phyloP scores from a whole-genome alignment of 2,888 invertebrate genomes.

The Brassicogethes aeneus region DNA sequence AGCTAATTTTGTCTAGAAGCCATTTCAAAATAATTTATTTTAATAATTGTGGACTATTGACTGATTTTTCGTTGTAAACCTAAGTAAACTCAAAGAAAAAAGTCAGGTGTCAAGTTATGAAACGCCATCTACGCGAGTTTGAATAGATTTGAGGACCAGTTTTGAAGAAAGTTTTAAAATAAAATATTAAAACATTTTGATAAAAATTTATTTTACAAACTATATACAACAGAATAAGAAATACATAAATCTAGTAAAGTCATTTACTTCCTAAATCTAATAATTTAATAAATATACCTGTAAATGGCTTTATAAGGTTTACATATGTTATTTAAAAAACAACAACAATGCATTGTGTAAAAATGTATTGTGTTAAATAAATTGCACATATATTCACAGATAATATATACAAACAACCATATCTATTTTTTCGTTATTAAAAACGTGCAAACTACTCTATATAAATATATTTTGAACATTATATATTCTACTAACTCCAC shows the following conservation, averaged over 20 bases:
- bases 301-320: slow-evolving; percentile 1
- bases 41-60: no score
- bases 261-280: neutral
- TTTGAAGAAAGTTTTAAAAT: no score
- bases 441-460: slow-evolving; percentile 10
- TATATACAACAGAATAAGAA: slow-evolving; percentile 1
- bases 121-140: no score
- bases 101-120: no score
- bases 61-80: no score
- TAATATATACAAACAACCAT: slow-evolving; percentile 9
- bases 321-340: slow-evolving; percentile 4
- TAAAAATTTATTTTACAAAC: slow-evolving; percentile 2
- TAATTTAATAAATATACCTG: neutral
- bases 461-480: slow-evolving; percentile 11
- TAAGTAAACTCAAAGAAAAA: no score
- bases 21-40: no score
- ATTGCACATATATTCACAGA: slow-evolving; percentile 11
- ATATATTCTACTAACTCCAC: slow-evolving; percentile 11
- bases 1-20: no score
- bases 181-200: neutral
- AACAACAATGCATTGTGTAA: slow-evolving; percentile 7
- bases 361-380: slow-evolving; percentile 8
- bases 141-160: no score
- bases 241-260: slow-evolving; percentile 2
- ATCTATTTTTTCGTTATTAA: slow-evolving; percentile 3